Conservation (phyloP, 2,797 vertebrate species). For the Prunella strophiata region DNA sequence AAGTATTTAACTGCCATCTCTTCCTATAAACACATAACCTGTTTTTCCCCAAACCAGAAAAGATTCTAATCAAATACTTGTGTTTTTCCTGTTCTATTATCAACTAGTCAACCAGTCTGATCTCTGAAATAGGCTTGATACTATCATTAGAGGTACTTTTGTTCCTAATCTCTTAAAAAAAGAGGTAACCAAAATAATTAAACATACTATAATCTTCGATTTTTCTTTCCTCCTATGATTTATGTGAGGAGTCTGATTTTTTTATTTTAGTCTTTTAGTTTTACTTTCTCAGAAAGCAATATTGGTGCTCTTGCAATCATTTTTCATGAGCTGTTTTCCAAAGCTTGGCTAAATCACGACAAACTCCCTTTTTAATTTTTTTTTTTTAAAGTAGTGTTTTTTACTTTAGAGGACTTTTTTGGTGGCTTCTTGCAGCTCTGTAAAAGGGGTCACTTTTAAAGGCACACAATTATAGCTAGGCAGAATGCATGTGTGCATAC, state of each 20-base stretch:
- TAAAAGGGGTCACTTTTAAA: neutral
- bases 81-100: neutral
- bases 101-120: neutral
- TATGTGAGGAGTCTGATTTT: neutral
- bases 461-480: neutral
- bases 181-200: neutral
- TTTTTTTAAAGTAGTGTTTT: neutral
- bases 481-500: neutral
- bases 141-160: neutral
- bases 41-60: neutral
- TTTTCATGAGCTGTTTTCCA: neutral
- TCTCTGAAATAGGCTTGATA: neutral
- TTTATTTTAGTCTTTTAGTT: neutral
- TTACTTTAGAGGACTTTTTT: neutral
- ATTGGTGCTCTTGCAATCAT: neutral
- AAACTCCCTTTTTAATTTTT: neutral
- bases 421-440: neutral
- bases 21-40: conserved; percentile 8
- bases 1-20: neutral
- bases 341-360: neutral
- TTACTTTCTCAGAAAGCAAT: neutral
- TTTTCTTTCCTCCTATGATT: neutral
- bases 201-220: neutral
- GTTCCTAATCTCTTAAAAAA: neutral
- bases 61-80: conserved; percentile 24